phyloP scores from a whole-genome alignment of 2,888 invertebrate genomes.

The Orchesellides sinensis region DNA sequence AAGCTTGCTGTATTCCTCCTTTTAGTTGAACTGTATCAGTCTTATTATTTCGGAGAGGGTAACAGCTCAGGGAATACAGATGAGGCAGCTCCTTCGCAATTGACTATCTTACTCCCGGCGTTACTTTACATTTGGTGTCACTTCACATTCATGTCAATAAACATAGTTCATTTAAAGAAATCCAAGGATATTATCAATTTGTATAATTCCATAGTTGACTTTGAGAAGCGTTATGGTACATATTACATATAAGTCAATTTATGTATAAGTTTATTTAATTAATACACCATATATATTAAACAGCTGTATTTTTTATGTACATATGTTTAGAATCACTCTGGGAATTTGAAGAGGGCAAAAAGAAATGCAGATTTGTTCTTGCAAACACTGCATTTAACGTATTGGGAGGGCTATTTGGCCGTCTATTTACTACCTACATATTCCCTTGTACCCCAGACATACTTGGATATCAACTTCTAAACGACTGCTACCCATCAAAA shows the following conservation, averaged over 20 bases:
- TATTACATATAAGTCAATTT: not conserved
- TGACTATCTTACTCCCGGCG: not conserved
- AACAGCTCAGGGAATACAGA: too few species aligned
- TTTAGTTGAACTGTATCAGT: too few species aligned
- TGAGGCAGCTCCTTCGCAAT: too few species aligned
- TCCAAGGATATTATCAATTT: not conserved
- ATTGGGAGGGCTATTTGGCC: not conserved
- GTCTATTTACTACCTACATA: not conserved
- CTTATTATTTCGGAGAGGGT: too few species aligned
- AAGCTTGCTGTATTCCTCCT: too few species aligned
- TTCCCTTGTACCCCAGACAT: not conserved
- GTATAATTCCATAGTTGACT: not conserved
- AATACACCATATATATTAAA: not conserved
- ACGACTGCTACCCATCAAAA: too few species aligned
- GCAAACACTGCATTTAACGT: not conserved
- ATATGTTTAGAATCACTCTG: too few species aligned
- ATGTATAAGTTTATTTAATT: too few species aligned
- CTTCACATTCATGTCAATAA: not conserved
- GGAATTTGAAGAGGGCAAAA: too few species aligned
- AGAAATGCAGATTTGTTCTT: not conserved
- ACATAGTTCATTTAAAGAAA: not conserved
- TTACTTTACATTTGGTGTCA: not conserved
- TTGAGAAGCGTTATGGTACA: conserved; percentile 1
- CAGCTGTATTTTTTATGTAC: not conserved
- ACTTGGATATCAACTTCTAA: not conserved